Percentiles rank a stretch among this genome's conserved stretches.
Conservation (phyloP, 1,140 invertebrate genomes). For the Drosophila triauraria region DNA sequence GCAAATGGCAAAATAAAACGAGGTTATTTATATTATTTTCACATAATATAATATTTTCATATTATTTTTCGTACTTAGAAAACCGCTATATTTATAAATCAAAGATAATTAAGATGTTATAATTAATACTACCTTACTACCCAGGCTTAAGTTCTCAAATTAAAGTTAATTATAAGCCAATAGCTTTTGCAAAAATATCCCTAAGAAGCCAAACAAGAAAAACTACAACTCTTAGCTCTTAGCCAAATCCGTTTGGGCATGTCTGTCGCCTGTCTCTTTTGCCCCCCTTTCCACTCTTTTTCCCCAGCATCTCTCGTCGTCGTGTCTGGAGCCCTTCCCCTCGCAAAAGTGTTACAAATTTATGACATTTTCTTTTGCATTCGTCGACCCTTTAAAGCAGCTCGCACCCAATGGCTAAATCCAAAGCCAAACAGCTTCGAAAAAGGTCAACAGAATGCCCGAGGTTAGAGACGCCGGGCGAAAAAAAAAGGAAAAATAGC, state of each 20-base stretch:
- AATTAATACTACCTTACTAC: background rate
- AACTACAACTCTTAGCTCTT: background rate
- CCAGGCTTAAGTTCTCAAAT: background rate
- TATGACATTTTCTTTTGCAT: constrained; percentile 73
- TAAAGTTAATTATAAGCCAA: background rate
- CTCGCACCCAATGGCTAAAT: constrained; percentile 49
- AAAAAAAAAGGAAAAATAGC: constrained; percentile 19
- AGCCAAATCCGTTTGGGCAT: constrained; percentile 30
- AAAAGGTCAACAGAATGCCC: constrained; percentile 79
- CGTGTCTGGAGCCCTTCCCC: constrained; percentile 12
- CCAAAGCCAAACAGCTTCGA: constrained; percentile 54
- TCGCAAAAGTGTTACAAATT: constrained; percentile 78
- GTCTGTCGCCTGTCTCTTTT: constrained; percentile 22
- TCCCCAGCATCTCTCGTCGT: constrained; percentile 22
- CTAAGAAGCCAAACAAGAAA: background rate
- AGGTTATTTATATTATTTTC: background rate
- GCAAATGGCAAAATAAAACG: too few species aligned
- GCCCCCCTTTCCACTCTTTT: background rate
- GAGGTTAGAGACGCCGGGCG: constrained; percentile 60
- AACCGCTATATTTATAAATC: background rate
- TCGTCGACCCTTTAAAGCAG: constrained; percentile 68
- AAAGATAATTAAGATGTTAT: background rate
- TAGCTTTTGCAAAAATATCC: background rate
- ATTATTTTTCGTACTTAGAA: background rate
- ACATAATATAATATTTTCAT: background rate